Percentiles rank a stretch among this genome's conserved stretches.
These are phyloP conservation scores for Zosterops lateralis DNA, from an alignment of 2,113 vertebrate genomes.

Conservation along the genomic window DNA sequence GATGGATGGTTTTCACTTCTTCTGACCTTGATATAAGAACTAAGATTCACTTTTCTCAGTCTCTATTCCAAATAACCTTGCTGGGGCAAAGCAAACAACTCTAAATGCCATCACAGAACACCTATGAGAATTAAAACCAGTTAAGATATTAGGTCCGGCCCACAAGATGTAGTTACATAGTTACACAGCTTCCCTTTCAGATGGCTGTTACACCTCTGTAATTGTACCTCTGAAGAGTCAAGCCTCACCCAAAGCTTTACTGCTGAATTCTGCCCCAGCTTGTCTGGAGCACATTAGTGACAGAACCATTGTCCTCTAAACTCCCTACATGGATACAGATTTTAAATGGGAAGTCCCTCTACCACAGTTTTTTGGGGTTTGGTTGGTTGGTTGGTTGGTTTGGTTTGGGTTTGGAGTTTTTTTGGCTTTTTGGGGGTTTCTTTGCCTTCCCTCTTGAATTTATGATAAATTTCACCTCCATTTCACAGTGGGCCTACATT, in stretches of 20 bases:
- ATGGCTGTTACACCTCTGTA: background rate
- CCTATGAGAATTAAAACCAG: background rate
- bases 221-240: background rate
- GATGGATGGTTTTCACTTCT: background rate
- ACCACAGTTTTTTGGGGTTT: background rate
- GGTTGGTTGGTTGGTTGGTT: too few relatives aligned
- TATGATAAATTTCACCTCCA: background rate
- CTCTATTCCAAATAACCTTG: background rate
- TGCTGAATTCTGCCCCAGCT: background rate
- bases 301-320: background rate
- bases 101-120: background rate
- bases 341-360: background rate
- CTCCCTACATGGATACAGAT: background rate
- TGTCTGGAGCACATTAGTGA: background rate
- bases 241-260: background rate
- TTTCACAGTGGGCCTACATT: background rate
- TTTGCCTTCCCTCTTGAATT: background rate
- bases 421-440: background rate
- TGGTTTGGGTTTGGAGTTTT: too few relatives aligned
- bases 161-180: background rate
- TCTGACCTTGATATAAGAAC: background rate
- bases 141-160: background rate
- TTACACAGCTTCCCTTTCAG: background rate
- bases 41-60: background rate
- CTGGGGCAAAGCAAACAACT: background rate